Evolutionary conservation across 2,797 vertebrate species (phyloP).

Genomic region (Danio albolineatus): DNA sequence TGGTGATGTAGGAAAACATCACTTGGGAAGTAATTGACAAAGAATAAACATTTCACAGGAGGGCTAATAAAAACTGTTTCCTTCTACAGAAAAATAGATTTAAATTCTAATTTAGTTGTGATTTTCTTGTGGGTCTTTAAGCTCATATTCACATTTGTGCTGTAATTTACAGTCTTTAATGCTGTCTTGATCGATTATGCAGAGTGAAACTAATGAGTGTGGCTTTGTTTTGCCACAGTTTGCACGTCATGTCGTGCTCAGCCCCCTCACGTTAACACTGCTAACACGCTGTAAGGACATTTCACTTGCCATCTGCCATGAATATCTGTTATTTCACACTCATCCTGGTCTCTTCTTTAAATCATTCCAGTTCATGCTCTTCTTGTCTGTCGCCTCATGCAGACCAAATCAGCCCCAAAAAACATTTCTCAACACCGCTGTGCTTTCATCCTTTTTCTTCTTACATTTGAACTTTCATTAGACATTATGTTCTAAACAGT

Average conservation of each 20-base stretch:
- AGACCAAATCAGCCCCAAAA: neutral
- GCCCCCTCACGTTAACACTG: slow-evolving; percentile 34
- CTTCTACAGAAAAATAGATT: neutral
- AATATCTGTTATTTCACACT: slow-evolving; percentile 29
- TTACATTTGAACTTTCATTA: neutral
- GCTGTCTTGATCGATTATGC: slow-evolving; percentile 1
- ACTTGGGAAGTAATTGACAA: no score
- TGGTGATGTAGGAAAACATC: no score
- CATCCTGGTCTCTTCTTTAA: slow-evolving; percentile 8
- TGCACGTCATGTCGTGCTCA: slow-evolving; percentile 12
- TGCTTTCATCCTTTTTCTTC: neutral
- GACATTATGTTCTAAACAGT: neutral
- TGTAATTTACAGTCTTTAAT: slow-evolving; percentile 17
- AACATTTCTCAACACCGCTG: neutral
- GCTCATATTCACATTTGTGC: neutral
- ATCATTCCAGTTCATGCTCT: neutral
- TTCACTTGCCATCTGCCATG: slow-evolving; percentile 23
- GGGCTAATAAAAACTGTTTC: no score
- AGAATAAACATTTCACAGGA: no score
- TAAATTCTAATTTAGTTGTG: neutral
- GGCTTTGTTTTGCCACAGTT: slow-evolving; percentile 38
- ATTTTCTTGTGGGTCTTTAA: neutral
- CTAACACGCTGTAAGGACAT: slow-evolving; percentile 40
- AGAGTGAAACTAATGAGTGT: slow-evolving; percentile 26
- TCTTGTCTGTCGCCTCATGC: neutral